phyloP scores from a whole-genome alignment of 2,113 vertebrate species.

The Notothenia rossii region DNA sequence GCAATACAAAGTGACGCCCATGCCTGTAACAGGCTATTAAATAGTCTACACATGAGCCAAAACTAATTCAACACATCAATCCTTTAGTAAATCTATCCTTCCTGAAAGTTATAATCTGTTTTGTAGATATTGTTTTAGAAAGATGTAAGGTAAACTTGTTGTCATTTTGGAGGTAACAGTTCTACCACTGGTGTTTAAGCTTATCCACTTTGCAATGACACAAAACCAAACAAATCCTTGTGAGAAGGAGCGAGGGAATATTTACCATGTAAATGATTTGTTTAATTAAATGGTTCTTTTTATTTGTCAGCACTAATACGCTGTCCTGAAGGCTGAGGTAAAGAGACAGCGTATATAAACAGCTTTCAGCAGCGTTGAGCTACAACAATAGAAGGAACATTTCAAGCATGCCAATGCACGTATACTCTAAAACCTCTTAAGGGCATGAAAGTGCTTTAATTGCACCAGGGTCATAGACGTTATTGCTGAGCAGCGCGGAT shows the following conservation, averaged over 20 bases:
- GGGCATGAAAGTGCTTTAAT: constrained; percentile 40
- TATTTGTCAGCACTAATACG: background rate
- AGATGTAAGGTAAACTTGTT: too few species aligned
- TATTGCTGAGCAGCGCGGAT: constrained; percentile 15
- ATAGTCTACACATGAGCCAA: too few species aligned
- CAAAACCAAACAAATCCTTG: background rate
- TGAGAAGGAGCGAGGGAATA: background rate
- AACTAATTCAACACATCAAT: too few species aligned
- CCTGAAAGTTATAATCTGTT: too few species aligned
- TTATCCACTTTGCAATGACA: background rate
- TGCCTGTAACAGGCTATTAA: too few species aligned
- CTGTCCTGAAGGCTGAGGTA: background rate
- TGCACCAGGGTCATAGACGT: constrained; percentile 28
- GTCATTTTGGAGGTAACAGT: too few species aligned
- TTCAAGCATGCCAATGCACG: constrained; percentile 22
- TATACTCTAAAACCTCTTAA: constrained; percentile 34
- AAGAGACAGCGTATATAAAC: constrained; percentile 2
- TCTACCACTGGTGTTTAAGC: background rate
- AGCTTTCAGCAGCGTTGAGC: constrained; percentile 29
- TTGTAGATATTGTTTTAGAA: too few species aligned
- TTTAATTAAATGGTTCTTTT: background rate
- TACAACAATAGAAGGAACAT: constrained; percentile 31
- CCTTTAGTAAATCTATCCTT: too few species aligned
- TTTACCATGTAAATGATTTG: accelerated
- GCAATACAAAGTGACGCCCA: too few species aligned